phyloP scores from a whole-genome alignment of 2,888 invertebrate genomes.

The Apodemia hepburni region DNA sequence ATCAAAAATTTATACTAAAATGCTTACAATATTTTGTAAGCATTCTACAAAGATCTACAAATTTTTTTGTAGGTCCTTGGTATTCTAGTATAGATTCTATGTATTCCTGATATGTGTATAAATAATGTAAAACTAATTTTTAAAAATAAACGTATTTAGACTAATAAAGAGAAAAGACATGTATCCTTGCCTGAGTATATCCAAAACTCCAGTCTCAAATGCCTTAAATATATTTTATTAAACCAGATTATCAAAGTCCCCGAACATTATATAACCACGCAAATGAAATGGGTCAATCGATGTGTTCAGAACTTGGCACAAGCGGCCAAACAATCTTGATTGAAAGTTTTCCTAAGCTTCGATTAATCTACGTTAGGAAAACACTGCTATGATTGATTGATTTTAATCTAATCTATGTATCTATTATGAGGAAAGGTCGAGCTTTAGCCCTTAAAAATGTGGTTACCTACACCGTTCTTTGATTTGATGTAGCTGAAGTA shows the following conservation, averaged over 20 bases:
- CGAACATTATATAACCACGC: slow-evolving; percentile 17
- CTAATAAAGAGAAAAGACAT: too few species aligned
- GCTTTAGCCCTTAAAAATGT: slow-evolving; percentile 7
- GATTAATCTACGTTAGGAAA: slow-evolving; percentile 42
- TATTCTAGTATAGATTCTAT: too few species aligned
- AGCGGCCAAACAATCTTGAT: slow-evolving; percentile 63
- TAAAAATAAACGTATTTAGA: too few species aligned
- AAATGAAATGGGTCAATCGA: slow-evolving; percentile 50
- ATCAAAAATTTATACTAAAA: too few species aligned
- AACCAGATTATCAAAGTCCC: slow-evolving; percentile 6
- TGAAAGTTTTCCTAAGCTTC: slow-evolving; percentile 56
- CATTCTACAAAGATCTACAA: too few species aligned
- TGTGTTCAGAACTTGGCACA: slow-evolving; percentile 49
- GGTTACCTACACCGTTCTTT: not conserved
- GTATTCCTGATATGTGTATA: too few species aligned
- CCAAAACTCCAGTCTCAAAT: too few species aligned
- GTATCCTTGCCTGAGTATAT: too few species aligned
- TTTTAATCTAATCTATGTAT: slow-evolving; percentile 13
- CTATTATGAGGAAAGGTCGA: slow-evolving; percentile 14
- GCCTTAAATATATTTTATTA: too few species aligned
- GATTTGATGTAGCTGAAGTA: not conserved
- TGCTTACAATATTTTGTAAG: too few species aligned
- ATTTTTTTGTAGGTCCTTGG: too few species aligned
- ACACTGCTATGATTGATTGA: slow-evolving; percentile 38
- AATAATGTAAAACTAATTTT: too few species aligned